Percentiles rank a stretch among this genome's conserved stretches.
Conservation (phyloP, 2,113 vertebrate genomes). For the Camelus bactrianus region DNA sequence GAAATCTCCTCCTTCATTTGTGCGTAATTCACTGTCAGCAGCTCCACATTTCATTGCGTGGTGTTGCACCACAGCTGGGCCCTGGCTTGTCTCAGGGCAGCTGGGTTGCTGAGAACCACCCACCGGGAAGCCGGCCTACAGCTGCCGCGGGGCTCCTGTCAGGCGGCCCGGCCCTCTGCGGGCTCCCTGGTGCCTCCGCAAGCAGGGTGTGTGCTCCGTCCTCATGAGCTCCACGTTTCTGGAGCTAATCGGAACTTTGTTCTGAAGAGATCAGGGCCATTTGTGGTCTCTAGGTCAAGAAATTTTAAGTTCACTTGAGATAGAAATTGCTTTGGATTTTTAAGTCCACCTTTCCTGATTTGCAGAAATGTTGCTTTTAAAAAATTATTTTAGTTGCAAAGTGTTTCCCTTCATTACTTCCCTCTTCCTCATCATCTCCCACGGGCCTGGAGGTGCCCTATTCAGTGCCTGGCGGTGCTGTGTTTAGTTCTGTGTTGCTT, state of each 20-base stretch:
- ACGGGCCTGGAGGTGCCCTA: too few relatives aligned
- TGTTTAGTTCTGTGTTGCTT: neutral
- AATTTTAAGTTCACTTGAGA: neutral
- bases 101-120: neutral
- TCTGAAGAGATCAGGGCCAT: neutral
- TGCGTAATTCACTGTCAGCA: accelerated
- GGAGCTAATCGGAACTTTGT: neutral
- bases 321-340: neutral
- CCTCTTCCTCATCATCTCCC: accelerated
- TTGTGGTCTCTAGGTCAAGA: neutral
- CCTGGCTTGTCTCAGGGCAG: accelerated
- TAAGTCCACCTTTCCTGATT: neutral
- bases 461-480: accelerated
- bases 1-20: neutral
- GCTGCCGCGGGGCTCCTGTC: too few relatives aligned
- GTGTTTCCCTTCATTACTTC: neutral
- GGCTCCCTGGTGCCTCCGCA: accelerated
- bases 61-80: accelerated
- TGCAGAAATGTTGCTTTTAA: neutral
- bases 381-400: neutral
- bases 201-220: accelerated
- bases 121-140: neutral
- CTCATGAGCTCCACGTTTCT: neutral
- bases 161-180: accelerated
- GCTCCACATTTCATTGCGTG: neutral